Percentiles rank a stretch among this genome's conserved stretches.
phyloP scores from a whole-genome alignment of 2,113 vertebrate species.

The Heterotis niloticus region DNA sequence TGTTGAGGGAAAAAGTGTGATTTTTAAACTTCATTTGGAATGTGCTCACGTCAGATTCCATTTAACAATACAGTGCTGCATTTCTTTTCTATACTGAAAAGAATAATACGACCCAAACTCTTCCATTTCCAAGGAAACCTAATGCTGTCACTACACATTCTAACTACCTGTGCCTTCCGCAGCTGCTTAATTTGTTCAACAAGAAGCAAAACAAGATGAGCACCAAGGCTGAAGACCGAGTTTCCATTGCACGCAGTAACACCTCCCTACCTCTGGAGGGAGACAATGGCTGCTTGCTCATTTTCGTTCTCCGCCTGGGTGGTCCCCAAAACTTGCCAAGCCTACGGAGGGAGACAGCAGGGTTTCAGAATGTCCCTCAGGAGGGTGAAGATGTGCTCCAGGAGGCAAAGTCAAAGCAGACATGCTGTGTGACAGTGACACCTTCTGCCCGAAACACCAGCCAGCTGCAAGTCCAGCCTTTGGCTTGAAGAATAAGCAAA shows the following conservation, averaged over 20 bases:
- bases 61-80: too few relatives aligned
- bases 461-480: not conserved
- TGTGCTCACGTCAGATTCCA: too few relatives aligned
- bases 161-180: too few relatives aligned
- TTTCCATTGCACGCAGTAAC: constrained; percentile 28
- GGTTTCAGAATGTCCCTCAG: not conserved
- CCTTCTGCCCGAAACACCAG: not conserved
- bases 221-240: too few relatives aligned
- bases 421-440: not conserved
- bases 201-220: not conserved
- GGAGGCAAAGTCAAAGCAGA: constrained; percentile 17
- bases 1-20: too few relatives aligned
- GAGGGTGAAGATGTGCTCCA: constrained; percentile 15
- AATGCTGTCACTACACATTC: too few relatives aligned
- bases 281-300: constrained; percentile 93
- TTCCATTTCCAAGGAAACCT: too few relatives aligned
- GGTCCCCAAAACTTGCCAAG: constrained; percentile 94
- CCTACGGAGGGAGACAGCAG: constrained; percentile 63
- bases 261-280: constrained; percentile 87
- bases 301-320: constrained; percentile 98
- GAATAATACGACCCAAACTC: too few relatives aligned
- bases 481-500: not conserved
- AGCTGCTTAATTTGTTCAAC: too few relatives aligned
- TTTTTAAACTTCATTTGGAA: too few relatives aligned
- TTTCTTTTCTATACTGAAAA: too few relatives aligned